These are phyloP conservation scores for Atractosteus spatula DNA, from an alignment of 2,113 vertebrate genomes.

Conservation along the genomic window DNA sequence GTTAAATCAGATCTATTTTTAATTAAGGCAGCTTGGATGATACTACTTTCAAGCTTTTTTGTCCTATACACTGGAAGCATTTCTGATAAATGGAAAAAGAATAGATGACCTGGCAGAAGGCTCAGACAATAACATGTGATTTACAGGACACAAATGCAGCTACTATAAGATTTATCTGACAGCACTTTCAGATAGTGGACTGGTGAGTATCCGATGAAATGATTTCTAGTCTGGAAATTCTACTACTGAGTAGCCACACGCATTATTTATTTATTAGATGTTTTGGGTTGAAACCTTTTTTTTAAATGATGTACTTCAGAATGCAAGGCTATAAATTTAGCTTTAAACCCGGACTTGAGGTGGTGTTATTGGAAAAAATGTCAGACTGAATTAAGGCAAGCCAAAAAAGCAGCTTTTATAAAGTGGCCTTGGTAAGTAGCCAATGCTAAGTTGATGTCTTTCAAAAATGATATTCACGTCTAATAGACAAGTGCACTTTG, in stretches of 20 bases:
- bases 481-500: slow-evolving; percentile 69
- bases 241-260: slow-evolving; percentile 76
- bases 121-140: slow-evolving; percentile 96
- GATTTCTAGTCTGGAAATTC: slow-evolving; percentile 85
- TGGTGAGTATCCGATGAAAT: slow-evolving; percentile 89
- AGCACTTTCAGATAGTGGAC: slow-evolving; percentile 79
- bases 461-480: slow-evolving; percentile 79
- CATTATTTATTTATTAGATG: slow-evolving; percentile 96
- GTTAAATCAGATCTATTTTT: neutral
- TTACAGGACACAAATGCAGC: slow-evolving; percentile 95
- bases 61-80: slow-evolving; percentile 67
- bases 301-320: slow-evolving; percentile 83
- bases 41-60: slow-evolving; percentile 25
- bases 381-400: slow-evolving; percentile 83
- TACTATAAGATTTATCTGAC: slow-evolving; percentile 94
- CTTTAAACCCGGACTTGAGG: slow-evolving; percentile 76
- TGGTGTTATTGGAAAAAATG: slow-evolving; percentile 84
- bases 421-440: slow-evolving; percentile 58
- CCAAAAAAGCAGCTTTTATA: slow-evolving; percentile 73
- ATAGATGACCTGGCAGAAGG: slow-evolving; percentile 95
- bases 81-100: slow-evolving; percentile 94
- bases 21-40: neutral
- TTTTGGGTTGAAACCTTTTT: slow-evolving; percentile 83
- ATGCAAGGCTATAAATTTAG: slow-evolving; percentile 76
- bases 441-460: slow-evolving; percentile 64